These are phyloP conservation scores for Cacoxenus indagator DNA, from an alignment of 2,888 invertebrate genomes.

Conservation along the genomic window DNA sequence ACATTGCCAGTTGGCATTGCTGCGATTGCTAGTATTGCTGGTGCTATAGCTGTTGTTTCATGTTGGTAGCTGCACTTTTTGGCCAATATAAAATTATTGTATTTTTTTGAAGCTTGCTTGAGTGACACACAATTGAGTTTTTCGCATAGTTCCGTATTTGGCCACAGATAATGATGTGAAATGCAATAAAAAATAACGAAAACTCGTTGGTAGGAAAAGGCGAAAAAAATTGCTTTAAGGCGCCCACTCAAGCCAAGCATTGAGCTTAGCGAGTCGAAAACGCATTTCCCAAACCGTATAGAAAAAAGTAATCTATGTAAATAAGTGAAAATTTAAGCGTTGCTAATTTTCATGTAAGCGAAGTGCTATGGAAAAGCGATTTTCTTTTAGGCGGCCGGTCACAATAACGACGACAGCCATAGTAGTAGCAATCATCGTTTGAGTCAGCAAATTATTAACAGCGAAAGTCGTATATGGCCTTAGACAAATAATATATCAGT, in stretches of 20 bases:
- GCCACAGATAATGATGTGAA: slow-evolving; percentile 63
- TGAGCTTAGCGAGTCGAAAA: background rate
- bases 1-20: too few species aligned
- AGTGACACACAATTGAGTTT: slow-evolving; percentile 61
- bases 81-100: slow-evolving; percentile 15
- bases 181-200: slow-evolving; percentile 43
- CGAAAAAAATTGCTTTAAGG: slow-evolving; percentile 44
- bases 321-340: slow-evolving; percentile 53
- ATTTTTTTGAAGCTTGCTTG: slow-evolving; percentile 49
- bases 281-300: background rate
- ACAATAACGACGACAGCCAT: background rate
- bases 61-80: slow-evolving; percentile 17
- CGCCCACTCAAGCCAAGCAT: slow-evolving; percentile 46
- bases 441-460: background rate
- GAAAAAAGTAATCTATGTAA: slow-evolving; percentile 46
- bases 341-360: slow-evolving; percentile 9
- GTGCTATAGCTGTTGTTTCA: slow-evolving; percentile 40
- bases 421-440: too few species aligned
- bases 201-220: slow-evolving; percentile 6
- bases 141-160: slow-evolving; percentile 59
- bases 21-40: too few species aligned
- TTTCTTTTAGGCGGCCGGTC: slow-evolving; percentile 2
- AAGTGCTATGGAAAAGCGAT: background rate
- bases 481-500: background rate
- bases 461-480: slow-evolving; percentile 3